phyloP scores from a whole-genome alignment of 2,797 vertebrate genomes.

The Vespertilio murinus region DNA sequence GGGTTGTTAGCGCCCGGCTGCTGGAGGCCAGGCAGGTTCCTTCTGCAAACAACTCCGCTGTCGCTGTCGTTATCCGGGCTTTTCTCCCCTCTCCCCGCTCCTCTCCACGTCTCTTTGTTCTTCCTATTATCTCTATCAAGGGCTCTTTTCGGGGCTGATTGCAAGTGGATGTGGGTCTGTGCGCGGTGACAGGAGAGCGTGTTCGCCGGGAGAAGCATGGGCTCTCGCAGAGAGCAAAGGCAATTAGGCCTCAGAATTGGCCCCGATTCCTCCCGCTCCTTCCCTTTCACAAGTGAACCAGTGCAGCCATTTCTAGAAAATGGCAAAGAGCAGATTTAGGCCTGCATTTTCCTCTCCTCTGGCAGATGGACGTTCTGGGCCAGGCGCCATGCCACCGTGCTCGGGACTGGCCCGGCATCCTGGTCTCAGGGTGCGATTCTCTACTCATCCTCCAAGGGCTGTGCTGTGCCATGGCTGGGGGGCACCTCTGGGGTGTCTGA shows the following conservation, averaged over 20 bases:
- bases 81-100: slow-evolving; percentile 14
- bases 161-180: slow-evolving; percentile 56
- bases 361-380: slow-evolving; percentile 69
- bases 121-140: slow-evolving; percentile 74
- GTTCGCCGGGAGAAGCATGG: slow-evolving; percentile 47
- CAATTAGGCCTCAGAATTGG: slow-evolving; percentile 68
- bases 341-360: slow-evolving; percentile 61
- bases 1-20: slow-evolving; percentile 49
- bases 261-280: slow-evolving; percentile 52
- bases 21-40: slow-evolving; percentile 50
- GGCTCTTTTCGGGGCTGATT: slow-evolving; percentile 73
- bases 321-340: slow-evolving; percentile 70
- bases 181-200: slow-evolving; percentile 29
- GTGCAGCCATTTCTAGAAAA: slow-evolving; percentile 72
- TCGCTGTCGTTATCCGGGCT: background rate
- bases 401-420: background rate
- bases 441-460: slow-evolving; percentile 1
- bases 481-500: background rate
- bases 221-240: slow-evolving; percentile 48
- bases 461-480: background rate
- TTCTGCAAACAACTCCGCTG: slow-evolving; percentile 44
- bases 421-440: slow-evolving; percentile 16
- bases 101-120: slow-evolving; percentile 74
- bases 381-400: slow-evolving; percentile 59
- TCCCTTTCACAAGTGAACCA: slow-evolving; percentile 64